Evolutionary conservation across 2,797 vertebrate genomes (phyloP).

Genomic region (Scolopax bukidnonensis): DNA sequence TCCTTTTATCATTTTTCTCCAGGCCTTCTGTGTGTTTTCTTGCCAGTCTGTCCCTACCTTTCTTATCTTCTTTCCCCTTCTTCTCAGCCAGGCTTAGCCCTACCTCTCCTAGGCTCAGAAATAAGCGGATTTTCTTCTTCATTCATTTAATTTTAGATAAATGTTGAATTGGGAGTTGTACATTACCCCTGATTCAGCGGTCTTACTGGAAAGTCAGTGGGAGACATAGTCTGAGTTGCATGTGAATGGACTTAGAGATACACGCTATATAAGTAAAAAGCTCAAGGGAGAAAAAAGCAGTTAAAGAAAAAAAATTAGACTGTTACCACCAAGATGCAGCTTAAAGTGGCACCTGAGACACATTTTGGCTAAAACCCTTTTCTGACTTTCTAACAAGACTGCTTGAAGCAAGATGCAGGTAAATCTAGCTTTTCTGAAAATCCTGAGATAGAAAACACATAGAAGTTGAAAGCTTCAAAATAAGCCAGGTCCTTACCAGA

Average conservation of each 20-base stretch:
- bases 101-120: constrained; percentile 31
- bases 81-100: constrained; percentile 47
- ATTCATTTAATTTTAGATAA: constrained; percentile 67
- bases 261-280: background rate
- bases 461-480: background rate
- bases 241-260: constrained; percentile 31
- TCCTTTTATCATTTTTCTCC: constrained; percentile 34
- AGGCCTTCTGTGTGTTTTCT: constrained; percentile 24
- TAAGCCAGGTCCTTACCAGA: background rate
- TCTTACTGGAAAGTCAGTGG: constrained; percentile 34
- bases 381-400: background rate
- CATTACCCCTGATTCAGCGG: constrained; percentile 49
- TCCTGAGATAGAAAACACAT: background rate
- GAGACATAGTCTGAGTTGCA: constrained; percentile 16
- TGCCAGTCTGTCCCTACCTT: background rate
- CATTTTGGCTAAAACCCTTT: background rate
- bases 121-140: constrained; percentile 66
- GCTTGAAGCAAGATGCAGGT: background rate
- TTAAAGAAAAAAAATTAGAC: background rate
- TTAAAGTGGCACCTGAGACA: background rate
- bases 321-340: background rate
- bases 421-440: background rate
- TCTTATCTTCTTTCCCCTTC: constrained; percentile 45
- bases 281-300: background rate
- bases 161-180: constrained; percentile 57